Evolutionary conservation across 2,888 invertebrate species (phyloP).

Genomic region (Cryptocephalus moraei): DNA sequence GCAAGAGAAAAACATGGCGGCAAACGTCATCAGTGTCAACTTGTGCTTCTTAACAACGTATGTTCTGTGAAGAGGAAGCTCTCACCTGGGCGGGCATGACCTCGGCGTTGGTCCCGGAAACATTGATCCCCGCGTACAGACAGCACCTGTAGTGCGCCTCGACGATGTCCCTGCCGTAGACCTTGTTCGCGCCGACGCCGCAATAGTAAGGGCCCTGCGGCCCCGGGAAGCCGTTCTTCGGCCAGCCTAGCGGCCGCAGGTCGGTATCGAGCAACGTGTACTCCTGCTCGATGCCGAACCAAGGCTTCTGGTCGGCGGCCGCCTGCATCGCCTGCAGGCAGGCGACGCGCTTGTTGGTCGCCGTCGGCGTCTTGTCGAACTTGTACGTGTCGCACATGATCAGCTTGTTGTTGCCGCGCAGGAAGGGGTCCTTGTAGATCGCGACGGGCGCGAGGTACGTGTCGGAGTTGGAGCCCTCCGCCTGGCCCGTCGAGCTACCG

Average conservation of each 20-base stretch:
- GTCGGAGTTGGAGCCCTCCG: slow-evolving; percentile 80
- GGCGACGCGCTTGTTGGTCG: slow-evolving; percentile 61
- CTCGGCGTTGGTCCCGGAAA: slow-evolving; percentile 92
- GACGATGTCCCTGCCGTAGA: slow-evolving; percentile 90
- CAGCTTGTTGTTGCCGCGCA: slow-evolving; percentile 77
- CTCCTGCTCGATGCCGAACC: slow-evolving; percentile 92
- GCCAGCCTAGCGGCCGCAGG: slow-evolving; percentile 84
- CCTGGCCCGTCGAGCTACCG: slow-evolving; percentile 86
- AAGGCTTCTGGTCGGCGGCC: slow-evolving; percentile 62
- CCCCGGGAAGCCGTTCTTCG: slow-evolving; percentile 83
- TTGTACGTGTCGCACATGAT: slow-evolving; percentile 85
- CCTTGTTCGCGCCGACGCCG: slow-evolving; percentile 90
- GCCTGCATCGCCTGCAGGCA: slow-evolving; percentile 66
- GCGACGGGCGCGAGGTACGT: slow-evolving; percentile 84
- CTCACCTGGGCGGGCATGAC: slow-evolving; percentile 87
- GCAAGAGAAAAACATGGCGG: too few relatives aligned
- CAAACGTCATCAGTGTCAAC: too few relatives aligned
- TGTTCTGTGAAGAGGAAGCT: not conserved
- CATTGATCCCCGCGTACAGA: slow-evolving; percentile 85
- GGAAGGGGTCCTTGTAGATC: slow-evolving; percentile 87
- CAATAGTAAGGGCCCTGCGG: slow-evolving; percentile 97
- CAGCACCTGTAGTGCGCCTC: slow-evolving; percentile 94
- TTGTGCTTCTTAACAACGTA: too few relatives aligned
- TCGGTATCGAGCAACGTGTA: slow-evolving; percentile 81
- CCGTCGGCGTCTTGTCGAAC: slow-evolving; percentile 73